Evolutionary conservation across 2,888 invertebrate genomes (phyloP).

Genomic region (Acholoe squamosa): DNA sequence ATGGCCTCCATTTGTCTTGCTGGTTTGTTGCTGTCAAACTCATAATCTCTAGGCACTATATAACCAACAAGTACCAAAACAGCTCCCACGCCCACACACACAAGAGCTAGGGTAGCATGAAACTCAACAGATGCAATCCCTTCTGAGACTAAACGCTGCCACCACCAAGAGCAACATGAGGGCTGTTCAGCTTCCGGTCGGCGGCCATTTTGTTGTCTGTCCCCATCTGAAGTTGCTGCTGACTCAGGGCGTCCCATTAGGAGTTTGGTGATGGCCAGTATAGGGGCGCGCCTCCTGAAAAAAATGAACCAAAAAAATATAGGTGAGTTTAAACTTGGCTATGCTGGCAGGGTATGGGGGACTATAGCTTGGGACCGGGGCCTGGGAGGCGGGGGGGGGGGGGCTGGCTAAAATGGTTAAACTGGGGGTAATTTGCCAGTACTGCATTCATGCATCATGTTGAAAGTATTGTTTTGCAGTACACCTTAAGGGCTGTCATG

Average conservation of each 20-base stretch:
- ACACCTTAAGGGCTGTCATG: too few relatives aligned
- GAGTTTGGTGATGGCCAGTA: neutral
- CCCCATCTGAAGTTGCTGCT: neutral
- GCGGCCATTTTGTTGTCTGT: neutral
- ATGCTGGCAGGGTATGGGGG: neutral
- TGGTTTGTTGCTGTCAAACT: neutral
- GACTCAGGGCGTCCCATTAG: neutral
- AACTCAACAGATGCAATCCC: neutral
- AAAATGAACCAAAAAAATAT: neutral
- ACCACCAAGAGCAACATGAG: constrained; percentile 8
- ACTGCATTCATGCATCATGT: too few relatives aligned
- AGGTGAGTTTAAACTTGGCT: neutral
- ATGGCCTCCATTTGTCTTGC: constrained; percentile 56
- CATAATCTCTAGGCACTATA: constrained; percentile 40
- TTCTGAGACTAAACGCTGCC: neutral
- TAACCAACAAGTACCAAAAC: constrained; percentile 35
- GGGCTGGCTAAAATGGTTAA: neutral
- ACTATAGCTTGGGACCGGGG: too few relatives aligned
- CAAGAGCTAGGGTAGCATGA: neutral
- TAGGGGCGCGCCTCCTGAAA: neutral
- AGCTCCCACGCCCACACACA: constrained; percentile 32
- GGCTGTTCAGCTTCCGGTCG: neutral
- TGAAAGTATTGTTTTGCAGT: too few relatives aligned
- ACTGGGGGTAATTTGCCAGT: too few relatives aligned
- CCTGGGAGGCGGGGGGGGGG: neutral